A percentile compares a stretch with the other conserved stretches of the same genome.
Conservation (phyloP, 2,113 vertebrate species). For the Corydoras maculifer region DNA sequence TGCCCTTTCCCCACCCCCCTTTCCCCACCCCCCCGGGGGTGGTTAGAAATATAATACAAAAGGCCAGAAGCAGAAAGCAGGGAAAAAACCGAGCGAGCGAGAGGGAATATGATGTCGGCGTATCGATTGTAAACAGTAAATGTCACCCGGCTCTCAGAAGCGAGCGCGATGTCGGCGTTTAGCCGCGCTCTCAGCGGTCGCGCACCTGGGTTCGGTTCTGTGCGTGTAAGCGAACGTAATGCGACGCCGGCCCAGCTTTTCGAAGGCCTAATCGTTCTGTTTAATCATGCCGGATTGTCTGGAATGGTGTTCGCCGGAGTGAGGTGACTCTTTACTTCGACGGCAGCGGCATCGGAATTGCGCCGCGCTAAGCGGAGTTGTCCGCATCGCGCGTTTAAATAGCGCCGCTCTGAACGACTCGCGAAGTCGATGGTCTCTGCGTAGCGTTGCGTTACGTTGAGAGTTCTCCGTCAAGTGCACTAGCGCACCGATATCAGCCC, state of each 20-base stretch:
- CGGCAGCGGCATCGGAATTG: conserved; percentile 61
- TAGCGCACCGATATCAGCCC: no score
- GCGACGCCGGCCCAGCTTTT: conserved; percentile 30
- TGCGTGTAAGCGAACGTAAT: conserved; percentile 45
- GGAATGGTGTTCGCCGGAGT: conserved; percentile 59
- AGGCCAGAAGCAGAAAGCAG: not conserved
- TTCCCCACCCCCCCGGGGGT: conserved; percentile 41
- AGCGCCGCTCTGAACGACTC: no score
- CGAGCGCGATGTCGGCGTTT: not conserved
- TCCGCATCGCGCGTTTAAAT: conserved; percentile 42
- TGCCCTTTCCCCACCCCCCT: conserved; percentile 52
- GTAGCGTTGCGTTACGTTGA: no score
- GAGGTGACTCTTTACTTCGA: conserved; percentile 61
- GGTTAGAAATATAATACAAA: conserved; percentile 22
- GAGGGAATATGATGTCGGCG: conserved; percentile 5
- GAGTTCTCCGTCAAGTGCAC: no score
- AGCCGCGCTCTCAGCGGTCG: not conserved
- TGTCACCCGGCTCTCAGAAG: not conserved
- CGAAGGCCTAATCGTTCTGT: conserved; percentile 51
- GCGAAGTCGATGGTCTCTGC: no score
- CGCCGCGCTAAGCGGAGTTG: conserved; percentile 54
- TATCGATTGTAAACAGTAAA: not conserved
- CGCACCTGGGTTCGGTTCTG: conserved; percentile 4
- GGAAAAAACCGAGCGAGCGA: not conserved
- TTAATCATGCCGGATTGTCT: conserved; percentile 26